Percentiles rank a stretch among this genome's conserved stretches.
phyloP scores from a whole-genome alignment of 2,113 vertebrate genomes.

The Chloropsis cyanopogon region DNA sequence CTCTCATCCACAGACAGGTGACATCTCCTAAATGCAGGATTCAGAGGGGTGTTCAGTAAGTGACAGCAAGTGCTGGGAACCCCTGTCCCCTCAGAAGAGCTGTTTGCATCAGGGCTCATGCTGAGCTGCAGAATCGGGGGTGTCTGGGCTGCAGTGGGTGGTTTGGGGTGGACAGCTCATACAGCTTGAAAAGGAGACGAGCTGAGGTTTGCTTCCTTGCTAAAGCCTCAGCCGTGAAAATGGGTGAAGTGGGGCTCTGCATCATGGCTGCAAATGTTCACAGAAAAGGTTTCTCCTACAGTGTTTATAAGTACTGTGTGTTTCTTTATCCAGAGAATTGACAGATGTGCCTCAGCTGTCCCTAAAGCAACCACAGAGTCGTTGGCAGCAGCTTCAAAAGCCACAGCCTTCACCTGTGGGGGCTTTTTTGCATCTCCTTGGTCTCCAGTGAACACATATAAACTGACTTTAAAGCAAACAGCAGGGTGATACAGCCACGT shows the following conservation, averaged over 20 bases:
- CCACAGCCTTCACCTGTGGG: background rate
- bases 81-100: background rate
- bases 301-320: background rate
- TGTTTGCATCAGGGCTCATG: background rate
- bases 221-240: background rate
- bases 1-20: background rate
- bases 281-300: background rate
- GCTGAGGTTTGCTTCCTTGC: background rate
- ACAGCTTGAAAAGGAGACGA: background rate
- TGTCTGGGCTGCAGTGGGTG: background rate
- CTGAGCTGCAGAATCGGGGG: background rate
- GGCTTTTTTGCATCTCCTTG: background rate
- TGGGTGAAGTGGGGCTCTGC: background rate
- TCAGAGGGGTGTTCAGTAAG: background rate
- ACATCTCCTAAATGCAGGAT: background rate
- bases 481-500: background rate
- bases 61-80: background rate
- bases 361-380: background rate
- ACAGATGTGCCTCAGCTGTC: background rate
- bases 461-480: background rate
- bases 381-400: conserved; percentile 7
- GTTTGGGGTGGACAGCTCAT: background rate
- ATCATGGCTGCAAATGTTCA: background rate
- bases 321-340: background rate
- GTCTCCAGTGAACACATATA: background rate